Evolutionary conservation across 2,888 invertebrate species (phyloP), one percentile per base, ranked within the genome.

Genomic region (Blastobasis adustella): DNA sequence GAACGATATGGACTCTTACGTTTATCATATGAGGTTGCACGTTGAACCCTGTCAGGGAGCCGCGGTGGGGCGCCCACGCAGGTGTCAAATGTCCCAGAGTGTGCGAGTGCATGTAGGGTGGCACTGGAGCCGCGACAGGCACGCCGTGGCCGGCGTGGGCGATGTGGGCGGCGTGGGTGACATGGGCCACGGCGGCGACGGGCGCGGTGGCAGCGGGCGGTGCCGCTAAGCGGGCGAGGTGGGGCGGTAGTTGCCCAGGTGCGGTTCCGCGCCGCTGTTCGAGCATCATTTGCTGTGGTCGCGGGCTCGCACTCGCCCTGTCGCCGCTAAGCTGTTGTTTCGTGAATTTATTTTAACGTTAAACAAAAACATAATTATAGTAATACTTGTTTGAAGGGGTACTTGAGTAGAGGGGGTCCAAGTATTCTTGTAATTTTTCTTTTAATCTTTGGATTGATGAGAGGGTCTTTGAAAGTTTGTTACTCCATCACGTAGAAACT

Each of bases 231-330:
- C 75, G 76, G 47, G 74, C 76, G n/a, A 79, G 61, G 53, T 74
- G 76, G 4, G 69, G 50, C 3, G 78, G 76, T 10, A 71, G 59
- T 47, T 64, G 69, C 46, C 73, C 65, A 23, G 67, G 71, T 10
- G 82, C 59, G 2, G 82, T 77, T 5, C 76, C 66, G 23, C 79
- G 76, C 6, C 82, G 73, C 53, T 70, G 77, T 23, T 85, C 82
- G 51, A 59, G 49, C 23, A 23, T 3, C 23, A 23, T 23, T 23
- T 23, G 9, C 6, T 42, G 46, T 68, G 81, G 80, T 52, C 73
- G 69, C 1, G 87, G 87, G 56, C 86, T 86, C 42, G 82, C 79
- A 55, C 79, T 82, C 54, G 73, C 65, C 65, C 82, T 67, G 46
- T 83, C 82, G 40, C 79, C 75, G 55, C 73, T 65, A 10, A 77